A percentile compares a stretch with the other conserved stretches of the same genome.
Conservation (phyloP, 2,113 vertebrate species). For the Octodon degus region DNA sequence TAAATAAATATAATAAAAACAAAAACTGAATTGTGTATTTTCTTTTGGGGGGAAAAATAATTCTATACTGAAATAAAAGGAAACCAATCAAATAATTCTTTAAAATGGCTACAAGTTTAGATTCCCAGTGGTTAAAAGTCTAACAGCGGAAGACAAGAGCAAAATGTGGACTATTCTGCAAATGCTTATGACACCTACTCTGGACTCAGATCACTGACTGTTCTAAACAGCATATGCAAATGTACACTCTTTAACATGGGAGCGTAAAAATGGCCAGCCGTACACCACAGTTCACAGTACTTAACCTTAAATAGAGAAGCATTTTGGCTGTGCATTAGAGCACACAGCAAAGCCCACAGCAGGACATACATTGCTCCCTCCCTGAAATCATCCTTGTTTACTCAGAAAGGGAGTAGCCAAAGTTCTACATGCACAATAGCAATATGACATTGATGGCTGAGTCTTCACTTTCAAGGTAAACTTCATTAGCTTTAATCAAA, state of each 20-base stretch:
- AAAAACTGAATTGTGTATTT: neutral
- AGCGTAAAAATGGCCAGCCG: neutral
- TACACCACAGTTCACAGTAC: constrained; percentile 37
- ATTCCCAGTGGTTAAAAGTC: neutral
- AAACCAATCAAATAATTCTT: neutral
- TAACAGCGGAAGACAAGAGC: constrained; percentile 27
- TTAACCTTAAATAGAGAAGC: constrained; percentile 21
- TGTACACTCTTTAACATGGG: rapidly evolving
- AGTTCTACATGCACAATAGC: neutral
- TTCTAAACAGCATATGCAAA: neutral
- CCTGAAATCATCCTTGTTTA: constrained; percentile 46
- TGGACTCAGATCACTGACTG: constrained; percentile 33
- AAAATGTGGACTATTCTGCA: constrained; percentile 61
- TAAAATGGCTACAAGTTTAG: constrained; percentile 34
- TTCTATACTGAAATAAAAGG: neutral
- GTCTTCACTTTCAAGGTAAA: constrained; percentile 48
- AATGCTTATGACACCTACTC: constrained; percentile 57
- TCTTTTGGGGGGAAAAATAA: neutral
- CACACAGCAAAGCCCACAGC: neutral
- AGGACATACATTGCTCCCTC: constrained; percentile 28
- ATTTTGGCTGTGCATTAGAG: constrained; percentile 20
- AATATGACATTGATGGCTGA: rapidly evolving
- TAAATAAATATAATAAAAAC: neutral
- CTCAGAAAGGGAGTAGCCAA: constrained; percentile 21
- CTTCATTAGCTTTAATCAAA: neutral